Evolutionary conservation across 2,113 vertebrate species (phyloP).

Genomic region (Climacteris rufus): DNA sequence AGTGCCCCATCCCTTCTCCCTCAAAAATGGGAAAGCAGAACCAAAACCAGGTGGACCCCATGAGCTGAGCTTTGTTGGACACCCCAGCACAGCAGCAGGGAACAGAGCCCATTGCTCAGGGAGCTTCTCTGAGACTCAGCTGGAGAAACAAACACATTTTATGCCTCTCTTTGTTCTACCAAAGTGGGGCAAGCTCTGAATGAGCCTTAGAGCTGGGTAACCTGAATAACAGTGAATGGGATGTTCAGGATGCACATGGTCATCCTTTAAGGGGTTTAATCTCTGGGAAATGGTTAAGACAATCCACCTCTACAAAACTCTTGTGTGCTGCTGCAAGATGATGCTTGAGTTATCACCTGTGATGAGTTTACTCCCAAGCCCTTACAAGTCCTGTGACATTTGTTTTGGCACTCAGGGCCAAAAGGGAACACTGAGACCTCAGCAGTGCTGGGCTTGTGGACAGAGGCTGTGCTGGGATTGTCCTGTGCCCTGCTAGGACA

Average conservation of each 20-base stretch:
- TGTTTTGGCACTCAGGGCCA: background rate
- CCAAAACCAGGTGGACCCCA: fast-evolving
- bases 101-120: fast-evolving
- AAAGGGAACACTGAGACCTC: background rate
- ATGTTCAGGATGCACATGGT: background rate
- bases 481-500: background rate
- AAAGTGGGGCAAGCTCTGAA: background rate
- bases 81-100: background rate
- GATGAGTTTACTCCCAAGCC: background rate
- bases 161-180: background rate
- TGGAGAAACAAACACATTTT: background rate
- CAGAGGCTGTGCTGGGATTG: background rate
- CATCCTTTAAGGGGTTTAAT: background rate
- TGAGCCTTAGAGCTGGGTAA: background rate
- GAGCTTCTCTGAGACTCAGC: background rate
- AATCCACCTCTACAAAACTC: background rate
- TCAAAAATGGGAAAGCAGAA: background rate
- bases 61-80: fast-evolving
- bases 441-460: background rate
- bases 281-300: background rate
- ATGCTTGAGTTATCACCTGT: background rate
- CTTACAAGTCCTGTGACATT: background rate
- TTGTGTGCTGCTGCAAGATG: background rate
- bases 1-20: background rate
- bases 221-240: background rate